These are phyloP conservation scores for Drosophila formosana DNA, from an alignment of 2,888 invertebrate species.

Conservation along the genomic window DNA sequence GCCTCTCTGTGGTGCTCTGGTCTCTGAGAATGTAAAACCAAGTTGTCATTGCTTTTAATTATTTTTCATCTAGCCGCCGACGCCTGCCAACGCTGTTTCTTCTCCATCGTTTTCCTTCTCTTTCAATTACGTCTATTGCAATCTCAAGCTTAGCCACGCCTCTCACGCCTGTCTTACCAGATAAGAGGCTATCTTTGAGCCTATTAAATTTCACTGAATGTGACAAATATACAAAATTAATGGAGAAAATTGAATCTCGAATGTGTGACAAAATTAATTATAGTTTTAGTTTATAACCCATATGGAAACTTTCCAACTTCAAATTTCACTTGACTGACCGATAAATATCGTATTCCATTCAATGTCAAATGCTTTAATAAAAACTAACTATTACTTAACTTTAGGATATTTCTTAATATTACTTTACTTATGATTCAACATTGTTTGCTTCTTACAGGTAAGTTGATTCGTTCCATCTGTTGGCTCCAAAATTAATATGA, in stretches of 20 bases:
- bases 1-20: slow-evolving; percentile 3
- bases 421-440: neutral
- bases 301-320: neutral
- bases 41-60: slow-evolving; percentile 78
- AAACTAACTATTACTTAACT: no score
- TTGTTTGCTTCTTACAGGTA: slow-evolving; percentile 30
- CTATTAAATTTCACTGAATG: slow-evolving; percentile 45
- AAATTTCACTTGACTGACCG: neutral
- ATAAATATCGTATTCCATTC: neutral
- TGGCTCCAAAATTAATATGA: slow-evolving; percentile 4
- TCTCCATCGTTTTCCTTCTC: slow-evolving; percentile 7
- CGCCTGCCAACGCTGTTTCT: slow-evolving; percentile 17
- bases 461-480: slow-evolving; percentile 24
- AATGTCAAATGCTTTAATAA: no score
- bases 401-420: no score
- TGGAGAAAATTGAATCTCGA: slow-evolving; percentile 4
- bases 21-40: slow-evolving; percentile 53
- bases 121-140: slow-evolving; percentile 32
- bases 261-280: slow-evolving; percentile 25
- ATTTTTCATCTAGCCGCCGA: slow-evolving; percentile 61
- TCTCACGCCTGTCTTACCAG: slow-evolving; percentile 10
- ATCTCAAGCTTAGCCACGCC: slow-evolving; percentile 48
- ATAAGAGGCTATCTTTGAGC: slow-evolving; percentile 15
- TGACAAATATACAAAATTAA: slow-evolving; percentile 12
- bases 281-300: neutral